Evolutionary conservation across 2,113 vertebrate species (phyloP), one percentile per base, ranked within the genome.

Genomic region (Ceyx margarethae): DNA sequence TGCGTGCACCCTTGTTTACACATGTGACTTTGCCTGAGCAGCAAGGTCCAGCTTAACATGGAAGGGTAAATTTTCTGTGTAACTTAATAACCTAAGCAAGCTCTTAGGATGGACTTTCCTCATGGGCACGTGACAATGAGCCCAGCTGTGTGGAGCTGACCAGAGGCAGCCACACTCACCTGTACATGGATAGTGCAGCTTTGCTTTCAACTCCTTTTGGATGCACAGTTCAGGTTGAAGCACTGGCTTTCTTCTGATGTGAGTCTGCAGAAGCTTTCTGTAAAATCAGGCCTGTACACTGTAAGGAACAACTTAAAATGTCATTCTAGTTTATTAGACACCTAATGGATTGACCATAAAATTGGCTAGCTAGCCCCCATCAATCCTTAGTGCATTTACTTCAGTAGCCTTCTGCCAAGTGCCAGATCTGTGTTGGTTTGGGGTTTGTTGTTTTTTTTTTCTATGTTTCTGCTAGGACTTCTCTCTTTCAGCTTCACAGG

Each of bases 111-210:
- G 28, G 26, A 14, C 6, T 48, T 76, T 35, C 26, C 45, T 26
- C n/a, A 28, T 28, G 26, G 16, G 11, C 6, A 57, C 50, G 22
- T 75, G 18, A 50, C 61, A 31, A 2, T 10, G 13, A 64, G 14
- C 23, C 20, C 46, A 71, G 11, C 18, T 64, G 13, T 62, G 33
- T 22, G 40, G 7, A 61, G 4, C 35, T 56, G 28, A 54, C 5
- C 33, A 43, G 56, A 81, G 25, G n/a, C 10, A 23, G 29, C 13
- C 13, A 29, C 11, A 7, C 26, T 67, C 45, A 48, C 15, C 20
- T 58, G 5, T 5, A 15, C 2, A 0, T 6, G 42, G 11, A 25
- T 19, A 7, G 20, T 53, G 9, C 35, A 60, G 61, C 21, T 45
- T 81, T 66, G 2, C 1, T 45, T 84, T 86, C 35, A 50, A 0